These are phyloP conservation scores for Sphaeramia orbicularis DNA, from an alignment of 2,797 vertebrate species.

Conservation along the genomic window DNA sequence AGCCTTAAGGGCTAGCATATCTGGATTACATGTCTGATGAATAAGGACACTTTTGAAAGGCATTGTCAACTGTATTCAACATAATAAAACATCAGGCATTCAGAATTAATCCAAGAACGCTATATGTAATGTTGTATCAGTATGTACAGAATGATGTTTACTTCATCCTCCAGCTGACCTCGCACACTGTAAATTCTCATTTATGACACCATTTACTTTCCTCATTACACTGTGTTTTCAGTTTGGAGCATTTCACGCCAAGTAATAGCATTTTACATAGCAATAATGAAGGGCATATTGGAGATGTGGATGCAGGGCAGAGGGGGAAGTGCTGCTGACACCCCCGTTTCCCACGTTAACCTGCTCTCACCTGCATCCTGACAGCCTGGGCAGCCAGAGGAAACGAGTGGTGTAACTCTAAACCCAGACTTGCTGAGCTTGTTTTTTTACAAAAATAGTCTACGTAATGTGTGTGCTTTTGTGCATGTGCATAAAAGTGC, in stretches of 20 bases:
- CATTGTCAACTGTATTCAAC: constrained; percentile 24
- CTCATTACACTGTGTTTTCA: constrained; percentile 13
- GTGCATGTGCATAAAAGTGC: constrained; percentile 10
- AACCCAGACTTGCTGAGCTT: constrained; percentile 75
- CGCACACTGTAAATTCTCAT: constrained; percentile 11
- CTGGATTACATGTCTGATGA: constrained; percentile 57
- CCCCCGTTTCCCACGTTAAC: constrained; percentile 71
- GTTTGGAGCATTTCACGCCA: constrained; percentile 7
- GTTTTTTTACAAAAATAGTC: constrained; percentile 65
- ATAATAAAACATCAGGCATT: constrained; percentile 10
- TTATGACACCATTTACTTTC: neutral
- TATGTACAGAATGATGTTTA: neutral
- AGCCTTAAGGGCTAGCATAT: constrained; percentile 51
- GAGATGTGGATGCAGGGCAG: constrained; percentile 18
- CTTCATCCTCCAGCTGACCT: constrained; percentile 12
- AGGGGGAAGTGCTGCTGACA: constrained; percentile 64
- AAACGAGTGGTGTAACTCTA: constrained; percentile 73
- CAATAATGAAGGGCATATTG: constrained; percentile 58
- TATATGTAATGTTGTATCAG: no score
- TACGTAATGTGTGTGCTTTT: constrained; percentile 18
- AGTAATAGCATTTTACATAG: constrained; percentile 34
- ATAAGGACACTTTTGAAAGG: constrained; percentile 21
- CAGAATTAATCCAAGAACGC: constrained; percentile 14
- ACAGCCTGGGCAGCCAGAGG: constrained; percentile 59
- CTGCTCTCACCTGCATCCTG: constrained; percentile 75